Conservation (phyloP, 2,797 vertebrate genomes). For the Mormyrus hasselquistii region DNA sequence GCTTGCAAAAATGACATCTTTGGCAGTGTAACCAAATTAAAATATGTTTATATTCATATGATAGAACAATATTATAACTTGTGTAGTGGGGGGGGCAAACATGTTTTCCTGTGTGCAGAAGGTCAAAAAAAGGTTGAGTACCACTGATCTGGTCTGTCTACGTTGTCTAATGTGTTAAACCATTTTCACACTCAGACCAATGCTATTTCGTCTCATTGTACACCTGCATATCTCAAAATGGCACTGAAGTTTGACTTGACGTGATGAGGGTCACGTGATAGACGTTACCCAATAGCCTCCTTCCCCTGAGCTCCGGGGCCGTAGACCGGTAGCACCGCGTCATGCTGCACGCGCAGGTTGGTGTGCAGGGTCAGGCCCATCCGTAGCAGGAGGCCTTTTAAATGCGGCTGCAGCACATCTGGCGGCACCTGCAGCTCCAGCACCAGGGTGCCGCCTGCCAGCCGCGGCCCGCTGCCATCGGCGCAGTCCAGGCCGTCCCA, state of each 20-base stretch:
- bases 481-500: slow-evolving; percentile 91
- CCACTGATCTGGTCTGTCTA: not conserved
- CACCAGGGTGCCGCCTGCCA: slow-evolving; percentile 70
- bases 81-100: not conserved
- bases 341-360: slow-evolving; percentile 70
- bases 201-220: not conserved
- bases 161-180: not conserved
- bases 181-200: not conserved
- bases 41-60: not conserved
- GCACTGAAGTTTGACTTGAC: not conserved
- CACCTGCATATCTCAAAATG: not conserved
- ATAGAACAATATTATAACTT: not conserved
- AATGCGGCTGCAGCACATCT: slow-evolving; percentile 66
- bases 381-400: slow-evolving; percentile 62
- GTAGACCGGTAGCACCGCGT: slow-evolving; percentile 75
- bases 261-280: not conserved
- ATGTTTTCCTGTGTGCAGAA: not conserved
- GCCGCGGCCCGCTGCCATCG: slow-evolving; percentile 53
- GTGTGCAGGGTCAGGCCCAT: slow-evolving; percentile 64
- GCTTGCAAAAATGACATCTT: not conserved
- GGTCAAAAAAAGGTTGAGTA: not conserved
- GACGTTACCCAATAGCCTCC: slow-evolving; percentile 61
- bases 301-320: slow-evolving; percentile 57
- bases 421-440: slow-evolving; percentile 82
- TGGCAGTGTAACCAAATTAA: not conserved